Conservation (phyloP, 2,888 invertebrate genomes). For the Pristionchus fissidentatus region DNA sequence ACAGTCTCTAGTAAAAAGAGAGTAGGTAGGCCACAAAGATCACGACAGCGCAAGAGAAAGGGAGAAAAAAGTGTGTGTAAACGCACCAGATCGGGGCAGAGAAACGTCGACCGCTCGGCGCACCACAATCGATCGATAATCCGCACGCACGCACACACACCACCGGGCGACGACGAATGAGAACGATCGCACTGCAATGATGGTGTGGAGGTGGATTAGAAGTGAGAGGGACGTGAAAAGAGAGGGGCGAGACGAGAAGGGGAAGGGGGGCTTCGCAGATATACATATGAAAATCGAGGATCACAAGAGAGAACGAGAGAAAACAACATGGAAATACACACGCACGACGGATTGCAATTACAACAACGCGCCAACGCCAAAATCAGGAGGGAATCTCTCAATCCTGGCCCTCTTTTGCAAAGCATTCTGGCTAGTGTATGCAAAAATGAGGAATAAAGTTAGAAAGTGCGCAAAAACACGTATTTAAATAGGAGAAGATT, state of each 20-base stretch:
- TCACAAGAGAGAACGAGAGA: too few relatives aligned
- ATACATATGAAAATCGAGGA: neutral
- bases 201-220: conserved; percentile 1
- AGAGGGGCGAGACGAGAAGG: too few relatives aligned
- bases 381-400: too few relatives aligned
- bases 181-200: conserved; percentile 37
- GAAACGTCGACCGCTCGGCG: conserved; percentile 34
- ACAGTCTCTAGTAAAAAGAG: conserved; percentile 32
- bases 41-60: neutral
- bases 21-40: neutral
- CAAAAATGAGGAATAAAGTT: too few relatives aligned
- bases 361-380: too few relatives aligned
- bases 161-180: conserved; percentile 27
- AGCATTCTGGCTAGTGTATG: too few relatives aligned
- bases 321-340: too few relatives aligned
- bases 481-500: too few relatives aligned
- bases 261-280: conserved; percentile 8
- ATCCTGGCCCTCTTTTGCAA: too few relatives aligned
- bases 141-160: too few relatives aligned
- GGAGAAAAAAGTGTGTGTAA: neutral
- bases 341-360: too few relatives aligned
- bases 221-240: neutral
- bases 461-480: too few relatives aligned
- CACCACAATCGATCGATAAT: neutral
- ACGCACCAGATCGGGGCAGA: conserved; percentile 21